phyloP scores from a whole-genome alignment of 2,797 vertebrate genomes.

The Xiphorhynchus erythropygius region DNA sequence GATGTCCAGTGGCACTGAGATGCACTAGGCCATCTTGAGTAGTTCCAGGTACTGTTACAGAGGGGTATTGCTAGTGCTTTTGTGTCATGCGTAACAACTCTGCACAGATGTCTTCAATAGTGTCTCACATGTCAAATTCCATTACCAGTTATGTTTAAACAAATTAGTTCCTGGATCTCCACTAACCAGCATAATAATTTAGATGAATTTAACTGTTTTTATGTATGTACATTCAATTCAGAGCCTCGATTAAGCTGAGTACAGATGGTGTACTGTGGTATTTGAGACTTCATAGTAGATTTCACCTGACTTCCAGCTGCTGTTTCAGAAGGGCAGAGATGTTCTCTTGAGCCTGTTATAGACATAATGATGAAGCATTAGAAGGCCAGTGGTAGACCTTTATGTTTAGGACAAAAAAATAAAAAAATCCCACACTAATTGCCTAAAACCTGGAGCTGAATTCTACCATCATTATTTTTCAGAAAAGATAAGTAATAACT shows the following conservation, averaged over 20 bases:
- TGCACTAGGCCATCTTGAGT: not conserved
- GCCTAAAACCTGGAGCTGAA: not conserved
- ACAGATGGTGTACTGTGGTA: not conserved
- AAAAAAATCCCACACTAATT: not conserved
- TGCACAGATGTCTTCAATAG: not conserved
- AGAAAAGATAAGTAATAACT: not conserved
- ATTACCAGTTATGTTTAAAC: not conserved
- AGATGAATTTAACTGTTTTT: not conserved
- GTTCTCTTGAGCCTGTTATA: not conserved
- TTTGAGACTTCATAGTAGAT: constrained; percentile 5
- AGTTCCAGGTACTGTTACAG: not conserved
- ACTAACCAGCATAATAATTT: not conserved
- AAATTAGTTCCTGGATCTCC: not conserved
- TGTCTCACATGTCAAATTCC: not conserved
- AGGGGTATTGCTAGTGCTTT: not conserved
- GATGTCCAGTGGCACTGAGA: not conserved
- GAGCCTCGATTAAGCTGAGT: not conserved
- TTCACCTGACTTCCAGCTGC: not conserved
- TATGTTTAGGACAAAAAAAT: not conserved
- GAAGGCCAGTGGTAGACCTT: not conserved
- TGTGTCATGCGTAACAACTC: not conserved
- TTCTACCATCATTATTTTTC: rapidly evolving
- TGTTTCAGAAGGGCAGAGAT: not conserved
- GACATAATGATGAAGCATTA: not conserved
- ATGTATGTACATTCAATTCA: not conserved